These are phyloP conservation scores for Eurytoma californica DNA, from an alignment of 2,888 invertebrate species.

Conservation along the genomic window DNA sequence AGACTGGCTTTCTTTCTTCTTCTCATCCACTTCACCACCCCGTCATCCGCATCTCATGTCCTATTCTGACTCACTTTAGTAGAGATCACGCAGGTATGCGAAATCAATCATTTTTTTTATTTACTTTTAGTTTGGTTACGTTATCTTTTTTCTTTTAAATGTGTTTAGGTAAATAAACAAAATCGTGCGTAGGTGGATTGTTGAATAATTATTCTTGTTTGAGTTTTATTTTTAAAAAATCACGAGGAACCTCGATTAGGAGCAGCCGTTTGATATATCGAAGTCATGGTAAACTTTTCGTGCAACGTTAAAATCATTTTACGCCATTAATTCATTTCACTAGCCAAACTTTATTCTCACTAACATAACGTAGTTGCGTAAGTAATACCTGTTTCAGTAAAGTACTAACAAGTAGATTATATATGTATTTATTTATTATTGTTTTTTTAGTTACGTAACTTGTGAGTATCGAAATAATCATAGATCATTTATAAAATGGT, in stretches of 20 bases:
- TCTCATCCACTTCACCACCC: slow-evolving; percentile 1
- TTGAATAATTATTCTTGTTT: too few relatives aligned
- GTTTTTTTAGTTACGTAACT: not conserved
- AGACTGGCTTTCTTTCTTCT: slow-evolving; percentile 60
- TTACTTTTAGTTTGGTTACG: too few relatives aligned
- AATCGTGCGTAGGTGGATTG: too few relatives aligned
- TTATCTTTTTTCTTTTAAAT: too few relatives aligned
- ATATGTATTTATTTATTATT: slow-evolving; percentile 14
- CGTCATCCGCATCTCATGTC: slow-evolving; percentile 10
- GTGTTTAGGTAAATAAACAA: too few relatives aligned
- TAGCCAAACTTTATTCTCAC: not conserved
- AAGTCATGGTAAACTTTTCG: not conserved
- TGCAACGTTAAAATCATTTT: not conserved
- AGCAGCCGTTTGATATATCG: not conserved
- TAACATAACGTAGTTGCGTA: slow-evolving; percentile 18
- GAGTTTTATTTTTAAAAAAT: too few relatives aligned
- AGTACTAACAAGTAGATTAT: slow-evolving; percentile 20
- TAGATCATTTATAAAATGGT: too few relatives aligned
- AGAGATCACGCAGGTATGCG: slow-evolving; percentile 21
- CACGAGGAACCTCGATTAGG: too few relatives aligned
- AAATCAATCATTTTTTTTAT: not conserved
- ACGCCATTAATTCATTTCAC: slow-evolving; percentile 21
- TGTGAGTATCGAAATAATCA: too few relatives aligned
- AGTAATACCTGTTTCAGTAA: not conserved
- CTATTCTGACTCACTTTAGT: not conserved